A percentile compares a stretch with the other conserved stretches of the same genome.
Conservation (phyloP, 92 coral and sea anemone genomes). For the Epizoanthus fatuus region DNA sequence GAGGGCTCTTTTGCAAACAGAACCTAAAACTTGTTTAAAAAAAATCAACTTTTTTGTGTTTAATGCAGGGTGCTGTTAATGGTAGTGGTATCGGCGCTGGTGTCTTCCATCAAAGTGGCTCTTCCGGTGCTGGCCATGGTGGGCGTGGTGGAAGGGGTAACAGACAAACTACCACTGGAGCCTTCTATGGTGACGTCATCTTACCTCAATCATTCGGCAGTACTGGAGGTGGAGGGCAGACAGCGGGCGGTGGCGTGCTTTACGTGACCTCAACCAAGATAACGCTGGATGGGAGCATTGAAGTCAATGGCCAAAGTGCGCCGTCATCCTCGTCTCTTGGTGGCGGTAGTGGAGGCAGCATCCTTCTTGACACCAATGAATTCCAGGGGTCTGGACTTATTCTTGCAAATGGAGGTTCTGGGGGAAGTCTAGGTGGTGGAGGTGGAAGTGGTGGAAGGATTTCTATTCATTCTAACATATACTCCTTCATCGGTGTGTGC, state of each 20-base stretch:
- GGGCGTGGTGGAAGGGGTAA: constrained; percentile 79
- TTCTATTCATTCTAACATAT: constrained; percentile 57
- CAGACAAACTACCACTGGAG: constrained; percentile 52
- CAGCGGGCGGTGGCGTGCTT: constrained; percentile 75
- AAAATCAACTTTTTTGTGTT: neutral
- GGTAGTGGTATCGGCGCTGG: constrained; percentile 69
- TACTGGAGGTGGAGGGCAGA: constrained; percentile 69
- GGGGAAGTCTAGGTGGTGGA: constrained; percentile 69
- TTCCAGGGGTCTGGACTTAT: constrained; percentile 63
- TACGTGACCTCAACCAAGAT: constrained; percentile 47
- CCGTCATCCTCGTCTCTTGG: constrained; percentile 48
- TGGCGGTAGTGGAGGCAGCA: constrained; percentile 87
- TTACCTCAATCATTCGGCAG: constrained; percentile 69
- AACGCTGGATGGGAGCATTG: constrained; percentile 68
- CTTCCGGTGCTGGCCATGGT: constrained; percentile 86
- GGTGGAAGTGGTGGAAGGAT: constrained; percentile 86
- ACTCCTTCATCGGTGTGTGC: constrained; percentile 48
- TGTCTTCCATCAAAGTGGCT: constrained; percentile 51
- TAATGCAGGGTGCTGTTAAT: constrained; percentile 53
- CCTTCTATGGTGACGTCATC: constrained; percentile 72
- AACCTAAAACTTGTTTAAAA: too few species aligned
- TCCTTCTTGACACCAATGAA: constrained; percentile 48
- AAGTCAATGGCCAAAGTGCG: constrained; percentile 57
- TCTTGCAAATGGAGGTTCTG: constrained; percentile 67
- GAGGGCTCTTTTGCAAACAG: neutral